Evolutionary conservation across 92 coral and sea anemone species (phyloP), one percentile per base, ranked within the genome.

Genomic region (Palythoa grandiflora): DNA sequence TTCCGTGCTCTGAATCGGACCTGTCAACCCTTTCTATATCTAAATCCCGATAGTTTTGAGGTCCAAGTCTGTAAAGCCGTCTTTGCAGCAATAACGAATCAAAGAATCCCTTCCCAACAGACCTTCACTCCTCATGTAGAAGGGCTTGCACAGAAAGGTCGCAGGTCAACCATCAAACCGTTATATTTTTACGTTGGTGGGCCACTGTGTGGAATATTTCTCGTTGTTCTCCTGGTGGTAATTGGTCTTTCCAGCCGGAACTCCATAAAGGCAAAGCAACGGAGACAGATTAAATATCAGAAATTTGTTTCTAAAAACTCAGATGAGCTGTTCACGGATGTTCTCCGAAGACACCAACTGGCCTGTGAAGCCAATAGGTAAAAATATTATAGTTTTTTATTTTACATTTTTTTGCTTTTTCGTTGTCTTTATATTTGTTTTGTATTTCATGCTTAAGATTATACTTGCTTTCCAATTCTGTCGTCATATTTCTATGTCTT

Each of bases 1-100:
- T 81, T 81, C 86, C 86, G 86, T 6, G 86, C 86, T 68, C 60
- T 81, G 13, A 81, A 81, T 51, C 76, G 86, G 3, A 66, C 86
- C 6, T 81, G 86, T 66, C 75, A 81, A 6, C 12, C 14, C 0
- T 38, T 81, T 9, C 47, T 9, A 14, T 54, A 70, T 35, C 16
- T 35, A 35, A 13, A 81, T 40, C 3, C 28, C 3, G 75, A 68
- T 1, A 9, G 1, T 20, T 81, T 81, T 48, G 86, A 66, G 61
- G 44, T 40, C 40, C 15, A 66, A 11, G 47, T 81, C 44, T 81
- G 86, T 17, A 60, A 68, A 35, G 86, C 86, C 1, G 86, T 16
- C 17, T 81, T 81, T 19, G 40, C 40, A 16, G 50, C 38, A 50
- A 48, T 81, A 16, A 44, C 20, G 35, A 48, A 13, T 10, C 40